phyloP scores from a whole-genome alignment of 2,888 invertebrate species.

The Drosophila pseudotalamancana region DNA sequence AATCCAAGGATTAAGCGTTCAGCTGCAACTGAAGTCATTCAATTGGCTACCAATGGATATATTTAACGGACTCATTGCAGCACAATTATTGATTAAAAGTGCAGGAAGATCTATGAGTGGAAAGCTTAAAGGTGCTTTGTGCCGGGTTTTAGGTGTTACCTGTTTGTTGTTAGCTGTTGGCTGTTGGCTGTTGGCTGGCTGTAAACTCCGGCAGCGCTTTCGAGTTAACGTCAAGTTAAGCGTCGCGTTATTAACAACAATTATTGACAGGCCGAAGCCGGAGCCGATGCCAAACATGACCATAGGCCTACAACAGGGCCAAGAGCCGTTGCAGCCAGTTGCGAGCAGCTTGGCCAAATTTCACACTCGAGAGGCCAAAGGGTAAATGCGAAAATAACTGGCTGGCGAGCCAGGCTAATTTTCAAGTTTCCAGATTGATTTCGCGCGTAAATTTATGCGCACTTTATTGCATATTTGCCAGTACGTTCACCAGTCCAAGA shows the following conservation, averaged over 20 bases:
- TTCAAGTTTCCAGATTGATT: conserved; percentile 75
- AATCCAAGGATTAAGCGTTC: too few species aligned
- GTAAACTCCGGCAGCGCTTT: conserved; percentile 39
- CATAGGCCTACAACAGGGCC: neutral
- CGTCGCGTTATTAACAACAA: conserved; percentile 72
- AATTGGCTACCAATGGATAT: too few species aligned
- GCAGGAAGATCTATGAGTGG: neutral
- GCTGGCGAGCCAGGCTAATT: conserved; percentile 50
- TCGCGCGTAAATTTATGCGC: conserved; percentile 75
- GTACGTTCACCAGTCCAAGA: conserved; percentile 49
- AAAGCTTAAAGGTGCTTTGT: too few species aligned
- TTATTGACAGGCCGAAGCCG: conserved; percentile 55
- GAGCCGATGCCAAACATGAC: conserved; percentile 6
- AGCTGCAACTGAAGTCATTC: too few species aligned
- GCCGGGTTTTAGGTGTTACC: neutral
- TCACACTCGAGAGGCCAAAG: conserved; percentile 79
- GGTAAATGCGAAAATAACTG: conserved; percentile 64
- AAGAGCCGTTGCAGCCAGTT: neutral
- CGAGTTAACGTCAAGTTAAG: conserved; percentile 62
- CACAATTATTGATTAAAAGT: conserved; percentile 14
- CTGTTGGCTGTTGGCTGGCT: neutral
- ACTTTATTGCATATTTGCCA: conserved; percentile 67
- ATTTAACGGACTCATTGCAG: conserved; percentile 11
- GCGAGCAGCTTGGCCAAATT: conserved; percentile 57
- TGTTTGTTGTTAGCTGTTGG: neutral